Evolutionary conservation across 2,888 invertebrate genomes (phyloP).

Genomic region (Megastigmus dorsalis): DNA sequence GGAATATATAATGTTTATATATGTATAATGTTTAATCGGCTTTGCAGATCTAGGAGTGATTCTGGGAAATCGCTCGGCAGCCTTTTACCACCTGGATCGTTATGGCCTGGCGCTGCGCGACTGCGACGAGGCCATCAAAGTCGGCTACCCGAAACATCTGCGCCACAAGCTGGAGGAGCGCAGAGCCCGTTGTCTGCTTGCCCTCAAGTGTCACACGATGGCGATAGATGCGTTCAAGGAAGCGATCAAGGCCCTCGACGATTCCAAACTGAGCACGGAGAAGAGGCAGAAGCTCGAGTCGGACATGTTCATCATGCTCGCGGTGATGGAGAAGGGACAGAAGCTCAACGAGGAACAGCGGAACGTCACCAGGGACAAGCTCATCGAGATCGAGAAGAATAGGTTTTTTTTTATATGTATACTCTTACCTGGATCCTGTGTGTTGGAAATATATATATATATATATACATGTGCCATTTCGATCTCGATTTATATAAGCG

Average conservation of each 20-base stretch:
- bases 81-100: constrained; percentile 83
- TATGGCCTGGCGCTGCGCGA: constrained; percentile 83
- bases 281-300: constrained; percentile 79
- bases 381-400: constrained; percentile 58
- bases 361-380: constrained; percentile 11
- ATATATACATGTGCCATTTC: too few relatives aligned
- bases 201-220: constrained; percentile 80
- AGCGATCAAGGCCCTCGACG: constrained; percentile 82
- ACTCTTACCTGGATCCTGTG: too few relatives aligned
- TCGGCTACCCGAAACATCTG: constrained; percentile 83
- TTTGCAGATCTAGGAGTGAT: constrained; percentile 79
- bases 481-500: too few relatives aligned
- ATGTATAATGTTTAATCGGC: neutral
- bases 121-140: constrained; percentile 80
- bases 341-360: constrained; percentile 60
- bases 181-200: constrained; percentile 83
- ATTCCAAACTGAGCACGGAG: constrained; percentile 79
- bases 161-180: constrained; percentile 86
- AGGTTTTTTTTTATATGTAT: too few relatives aligned
- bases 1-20: neutral
- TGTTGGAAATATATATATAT: too few relatives aligned
- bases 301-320: constrained; percentile 83
- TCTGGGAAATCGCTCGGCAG: constrained; percentile 88
- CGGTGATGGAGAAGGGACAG: constrained; percentile 80
- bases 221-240: constrained; percentile 81